phyloP scores from a whole-genome alignment of 2,888 invertebrate species.

The Acanthosoma haemorrhoidale region DNA sequence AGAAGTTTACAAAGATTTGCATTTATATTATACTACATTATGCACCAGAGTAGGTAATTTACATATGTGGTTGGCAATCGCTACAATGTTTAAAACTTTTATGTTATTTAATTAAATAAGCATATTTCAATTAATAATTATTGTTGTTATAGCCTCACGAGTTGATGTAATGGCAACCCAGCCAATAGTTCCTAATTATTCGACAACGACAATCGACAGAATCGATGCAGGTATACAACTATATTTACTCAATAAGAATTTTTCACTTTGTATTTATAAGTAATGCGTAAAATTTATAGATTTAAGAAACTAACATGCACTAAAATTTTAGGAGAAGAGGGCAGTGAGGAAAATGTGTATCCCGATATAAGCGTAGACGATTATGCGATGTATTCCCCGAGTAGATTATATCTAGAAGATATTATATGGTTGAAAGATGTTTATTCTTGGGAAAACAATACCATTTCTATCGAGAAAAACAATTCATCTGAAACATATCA shows the following conservation, averaged over 20 bases:
- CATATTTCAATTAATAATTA: neutral
- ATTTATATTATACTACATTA: too few species aligned
- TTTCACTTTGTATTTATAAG: too few species aligned
- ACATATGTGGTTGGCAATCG: too few species aligned
- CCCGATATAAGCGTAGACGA: conserved; percentile 12
- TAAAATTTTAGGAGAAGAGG: neutral
- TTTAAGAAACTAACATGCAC: too few species aligned
- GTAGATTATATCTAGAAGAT: conserved; percentile 17
- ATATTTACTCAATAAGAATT: too few species aligned
- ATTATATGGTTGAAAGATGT: conserved; percentile 17
- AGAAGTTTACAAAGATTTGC: too few species aligned
- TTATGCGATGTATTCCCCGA: conserved; percentile 1
- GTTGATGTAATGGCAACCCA: conserved; percentile 16
- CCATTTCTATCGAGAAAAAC: conserved; percentile 10
- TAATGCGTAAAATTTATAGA: too few species aligned
- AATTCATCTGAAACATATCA: conserved; percentile 8
- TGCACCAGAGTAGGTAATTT: too few species aligned
- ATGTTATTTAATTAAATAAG: neutral
- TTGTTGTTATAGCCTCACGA: conserved; percentile 11
- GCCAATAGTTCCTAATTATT: conserved; percentile 3
- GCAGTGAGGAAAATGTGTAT: conserved; percentile 12
- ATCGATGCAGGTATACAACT: conserved; percentile 13
- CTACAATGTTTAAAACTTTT: too few species aligned
- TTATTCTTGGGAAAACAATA: conserved; percentile 21
- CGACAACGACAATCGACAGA: conserved; percentile 21